phyloP scores from a whole-genome alignment of 2,888 invertebrate genomes.

The Drosophila macrospina region DNA sequence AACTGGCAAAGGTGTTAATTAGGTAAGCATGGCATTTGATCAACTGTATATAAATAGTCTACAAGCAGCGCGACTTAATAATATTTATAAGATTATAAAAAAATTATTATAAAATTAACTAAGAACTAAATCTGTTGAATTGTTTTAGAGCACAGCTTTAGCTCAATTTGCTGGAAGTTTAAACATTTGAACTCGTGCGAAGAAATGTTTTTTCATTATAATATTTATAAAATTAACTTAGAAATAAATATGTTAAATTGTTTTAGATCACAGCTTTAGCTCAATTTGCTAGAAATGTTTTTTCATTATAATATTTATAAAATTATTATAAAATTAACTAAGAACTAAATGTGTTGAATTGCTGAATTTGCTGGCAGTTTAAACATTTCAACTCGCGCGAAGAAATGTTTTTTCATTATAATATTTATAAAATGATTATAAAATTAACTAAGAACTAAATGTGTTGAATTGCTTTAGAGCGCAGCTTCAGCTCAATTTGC shows the following conservation, averaged over 20 bases:
- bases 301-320: slow-evolving; percentile 19
- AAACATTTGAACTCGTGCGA: too few relatives aligned
- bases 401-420: slow-evolving; percentile 8
- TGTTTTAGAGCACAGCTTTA: too few relatives aligned
- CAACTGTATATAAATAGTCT: slow-evolving; percentile 34
- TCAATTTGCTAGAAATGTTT: neutral
- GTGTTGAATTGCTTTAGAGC: neutral
- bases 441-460: neutral
- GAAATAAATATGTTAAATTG: too few relatives aligned
- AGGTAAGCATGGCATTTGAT: slow-evolving; percentile 65
- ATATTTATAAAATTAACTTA: too few relatives aligned
- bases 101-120: slow-evolving; percentile 7
- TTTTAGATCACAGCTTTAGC: neutral
- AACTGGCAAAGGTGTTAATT: slow-evolving; percentile 56
- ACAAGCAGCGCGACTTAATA: too few relatives aligned
- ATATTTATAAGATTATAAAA: too few relatives aligned
- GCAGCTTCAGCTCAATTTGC: neutral
- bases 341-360: neutral
- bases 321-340: slow-evolving; percentile 7
- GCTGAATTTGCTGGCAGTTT: slow-evolving; percentile 2
- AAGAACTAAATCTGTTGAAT: neutral
- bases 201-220: too few relatives aligned
- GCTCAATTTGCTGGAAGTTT: too few relatives aligned
- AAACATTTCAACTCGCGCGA: neutral
- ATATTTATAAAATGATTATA: slow-evolving; percentile 15